These are phyloP conservation scores for Heptranchias perlo DNA, from an alignment of 2,113 vertebrate genomes.

Conservation along the genomic window DNA sequence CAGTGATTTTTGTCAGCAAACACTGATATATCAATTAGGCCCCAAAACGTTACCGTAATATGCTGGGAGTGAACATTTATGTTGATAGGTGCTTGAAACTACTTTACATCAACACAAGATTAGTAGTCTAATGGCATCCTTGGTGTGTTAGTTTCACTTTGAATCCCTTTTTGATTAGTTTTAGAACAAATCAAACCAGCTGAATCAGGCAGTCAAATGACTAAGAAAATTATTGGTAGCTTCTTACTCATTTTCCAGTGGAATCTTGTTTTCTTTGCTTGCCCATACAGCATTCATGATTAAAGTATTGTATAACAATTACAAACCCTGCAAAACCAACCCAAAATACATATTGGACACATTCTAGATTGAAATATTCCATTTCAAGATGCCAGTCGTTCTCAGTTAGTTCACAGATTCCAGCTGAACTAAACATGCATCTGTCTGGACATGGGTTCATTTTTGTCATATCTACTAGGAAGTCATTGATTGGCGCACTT, in stretches of 20 bases:
- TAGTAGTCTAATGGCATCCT: background rate
- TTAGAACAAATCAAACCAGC: background rate
- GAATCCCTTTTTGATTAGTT: background rate
- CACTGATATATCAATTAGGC: background rate
- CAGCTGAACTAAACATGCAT: background rate
- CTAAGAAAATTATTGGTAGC: no score
- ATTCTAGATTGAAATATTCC: background rate
- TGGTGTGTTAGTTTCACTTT: background rate
- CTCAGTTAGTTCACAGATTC: background rate
- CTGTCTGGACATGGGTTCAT: background rate
- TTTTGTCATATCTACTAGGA: background rate
- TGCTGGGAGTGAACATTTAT: background rate
- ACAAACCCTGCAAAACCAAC: background rate
- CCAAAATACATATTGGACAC: background rate
- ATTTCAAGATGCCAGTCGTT: background rate
- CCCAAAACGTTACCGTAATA: background rate
- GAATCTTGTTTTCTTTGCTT: background rate
- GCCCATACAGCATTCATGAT: background rate
- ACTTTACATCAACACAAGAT: background rate
- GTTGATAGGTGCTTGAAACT: background rate
- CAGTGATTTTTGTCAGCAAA: background rate
- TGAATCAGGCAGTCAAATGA: background rate
- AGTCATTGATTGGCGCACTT: background rate
- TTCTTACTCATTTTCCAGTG: background rate
- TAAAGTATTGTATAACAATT: background rate